A percentile compares a stretch with the other conserved stretches of the same genome.
Conservation (phyloP, 2,113 vertebrate species). For the Coturnix japonica region DNA sequence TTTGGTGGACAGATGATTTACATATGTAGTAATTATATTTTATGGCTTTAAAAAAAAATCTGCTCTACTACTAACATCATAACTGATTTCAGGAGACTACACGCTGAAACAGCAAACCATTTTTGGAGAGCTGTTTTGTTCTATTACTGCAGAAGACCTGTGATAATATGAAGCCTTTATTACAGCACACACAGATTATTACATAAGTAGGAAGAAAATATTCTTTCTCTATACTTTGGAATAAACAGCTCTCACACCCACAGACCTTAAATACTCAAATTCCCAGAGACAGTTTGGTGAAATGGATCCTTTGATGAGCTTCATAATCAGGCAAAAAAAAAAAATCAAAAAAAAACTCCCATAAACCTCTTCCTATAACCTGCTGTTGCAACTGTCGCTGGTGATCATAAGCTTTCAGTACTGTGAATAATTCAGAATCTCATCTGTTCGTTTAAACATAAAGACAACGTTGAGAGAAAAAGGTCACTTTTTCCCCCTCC, state of each 20-base stretch:
- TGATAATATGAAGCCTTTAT: slow-evolving; percentile 78
- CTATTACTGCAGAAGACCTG: slow-evolving; percentile 71
- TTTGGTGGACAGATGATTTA: slow-evolving; percentile 12
- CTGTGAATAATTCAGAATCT: slow-evolving; percentile 93
- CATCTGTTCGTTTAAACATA: slow-evolving; percentile 79
- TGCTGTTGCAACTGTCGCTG: slow-evolving; percentile 78
- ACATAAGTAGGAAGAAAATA: slow-evolving; percentile 73
- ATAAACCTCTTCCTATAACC: slow-evolving; percentile 60
- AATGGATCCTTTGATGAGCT: slow-evolving; percentile 71
- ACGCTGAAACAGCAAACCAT: slow-evolving; percentile 78
- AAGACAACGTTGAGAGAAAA: slow-evolving; percentile 80
- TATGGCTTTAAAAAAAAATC: slow-evolving; percentile 72
- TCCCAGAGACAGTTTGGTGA: slow-evolving; percentile 66
- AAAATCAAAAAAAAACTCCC: slow-evolving; percentile 30
- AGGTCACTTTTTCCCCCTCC: slow-evolving; percentile 79
- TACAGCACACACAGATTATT: slow-evolving; percentile 75
- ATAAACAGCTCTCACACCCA: slow-evolving; percentile 18
- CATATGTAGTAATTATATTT: not conserved
- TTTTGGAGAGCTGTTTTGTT: slow-evolving; percentile 74
- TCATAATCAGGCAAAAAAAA: slow-evolving; percentile 73
- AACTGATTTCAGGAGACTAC: slow-evolving; percentile 50
- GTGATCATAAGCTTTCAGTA: slow-evolving; percentile 86
- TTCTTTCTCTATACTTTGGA: not conserved
- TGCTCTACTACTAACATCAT: slow-evolving; percentile 56
- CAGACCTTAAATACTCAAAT: slow-evolving; percentile 34